These are phyloP conservation scores for Poeciliopsis retropinna DNA, from an alignment of 2,113 vertebrate genomes.

Conservation along the genomic window DNA sequence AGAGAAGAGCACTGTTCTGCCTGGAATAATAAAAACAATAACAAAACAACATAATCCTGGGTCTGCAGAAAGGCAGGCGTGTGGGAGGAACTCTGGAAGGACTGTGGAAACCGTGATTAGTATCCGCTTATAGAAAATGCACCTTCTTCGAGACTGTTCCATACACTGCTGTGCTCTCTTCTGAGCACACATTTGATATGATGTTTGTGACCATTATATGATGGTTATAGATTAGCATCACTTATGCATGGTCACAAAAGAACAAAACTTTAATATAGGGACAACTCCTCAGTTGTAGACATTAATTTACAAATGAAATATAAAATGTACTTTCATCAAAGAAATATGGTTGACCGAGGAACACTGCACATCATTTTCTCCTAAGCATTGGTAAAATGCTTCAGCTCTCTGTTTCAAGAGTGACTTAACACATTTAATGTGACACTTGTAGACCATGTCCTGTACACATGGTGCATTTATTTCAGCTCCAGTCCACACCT, in stretches of 20 bases:
- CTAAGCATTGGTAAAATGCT: too few relatives aligned
- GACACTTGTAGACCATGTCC: too few relatives aligned
- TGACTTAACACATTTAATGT: too few relatives aligned
- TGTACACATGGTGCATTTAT: too few relatives aligned
- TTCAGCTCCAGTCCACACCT: too few relatives aligned
- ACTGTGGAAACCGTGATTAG: constrained; percentile 64
- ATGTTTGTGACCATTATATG: constrained; percentile 3
- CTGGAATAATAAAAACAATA: constrained; percentile 33
- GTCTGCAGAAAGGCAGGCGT: constrained; percentile 46
- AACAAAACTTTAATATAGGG: not conserved
- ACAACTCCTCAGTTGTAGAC: too few relatives aligned
- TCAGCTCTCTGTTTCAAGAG: too few relatives aligned
- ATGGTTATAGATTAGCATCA: constrained; percentile 5
- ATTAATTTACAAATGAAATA: too few relatives aligned
- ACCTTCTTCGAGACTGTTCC: constrained; percentile 43
- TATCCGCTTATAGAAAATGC: constrained; percentile 54
- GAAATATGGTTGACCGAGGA: too few relatives aligned
- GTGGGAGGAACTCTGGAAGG: constrained; percentile 63
- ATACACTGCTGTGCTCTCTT: not conserved
- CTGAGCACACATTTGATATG: not conserved
- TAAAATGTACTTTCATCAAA: too few relatives aligned
- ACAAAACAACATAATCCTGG: constrained; percentile 49
- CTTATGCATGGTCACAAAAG: constrained; percentile 2
- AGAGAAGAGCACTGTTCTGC: constrained; percentile 24
- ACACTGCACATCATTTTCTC: too few relatives aligned